Base-by-base conservation (phyloP, 2,113 vertebrate species). In the Oreochromis aureus region DNA sequence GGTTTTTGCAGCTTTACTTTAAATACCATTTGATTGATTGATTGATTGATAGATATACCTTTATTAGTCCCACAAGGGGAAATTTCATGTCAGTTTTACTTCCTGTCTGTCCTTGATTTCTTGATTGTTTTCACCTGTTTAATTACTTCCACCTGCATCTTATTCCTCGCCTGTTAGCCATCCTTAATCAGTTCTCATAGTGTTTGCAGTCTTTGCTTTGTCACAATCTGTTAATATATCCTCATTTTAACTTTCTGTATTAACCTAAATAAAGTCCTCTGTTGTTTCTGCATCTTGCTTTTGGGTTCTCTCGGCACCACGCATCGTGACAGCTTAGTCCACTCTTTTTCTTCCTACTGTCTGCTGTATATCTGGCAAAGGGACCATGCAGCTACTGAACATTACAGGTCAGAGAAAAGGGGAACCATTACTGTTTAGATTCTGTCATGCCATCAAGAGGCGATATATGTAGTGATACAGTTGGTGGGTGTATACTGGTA, bases 141-240 rank as follows among this genome's bases (percentile, higher is more conserved):
- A 76, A 48, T 76, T 48, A 76, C 24, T 48, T 76, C 16, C 41
- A 11, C 24, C 39, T 44, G 39, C 7, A 71, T 48, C 15, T 73
- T 41, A 46, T 48, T 48, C 46, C 22, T 48, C 0, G 0, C 22
- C 9, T 30, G 69, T 48, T 48, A 76, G 22, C 24, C 24, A 48
- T 48, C 41, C 1, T 27, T 18, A 30, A 76, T 76, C 4, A 0
- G 2, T 30, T 11, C 24, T 11, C 9, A 3, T 18, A 7, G 15
- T 11, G 44, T 76, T 48, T 76, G 41, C 3, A 48, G 41, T 76
- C 44, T 76, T 30, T 24, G 9, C 0, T 48, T 19, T 76, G 41
- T 76, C 24, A 11, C 13, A 7, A 19, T 76, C 41, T 4, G 3
- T 48, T 48, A 48, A 76, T 30, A 30, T 48, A 10, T 46, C 41